These are phyloP conservation scores for Tyto alba DNA, from an alignment of 2,113 vertebrate genomes.

Conservation along the genomic window DNA sequence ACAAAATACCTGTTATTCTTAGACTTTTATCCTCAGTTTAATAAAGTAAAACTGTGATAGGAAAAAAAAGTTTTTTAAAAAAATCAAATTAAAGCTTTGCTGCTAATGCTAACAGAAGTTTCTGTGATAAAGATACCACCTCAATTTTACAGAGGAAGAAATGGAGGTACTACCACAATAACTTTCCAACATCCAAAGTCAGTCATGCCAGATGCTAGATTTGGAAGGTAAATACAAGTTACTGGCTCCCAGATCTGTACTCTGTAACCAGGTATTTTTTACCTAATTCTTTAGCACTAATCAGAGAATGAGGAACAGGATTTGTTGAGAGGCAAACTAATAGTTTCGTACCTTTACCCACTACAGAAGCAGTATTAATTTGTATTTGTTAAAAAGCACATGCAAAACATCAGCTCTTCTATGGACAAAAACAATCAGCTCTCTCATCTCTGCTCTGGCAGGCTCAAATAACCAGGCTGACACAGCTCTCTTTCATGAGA, in stretches of 20 bases:
- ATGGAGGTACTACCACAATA: neutral
- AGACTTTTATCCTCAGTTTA: neutral
- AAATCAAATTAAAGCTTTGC: neutral
- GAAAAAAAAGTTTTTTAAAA: neutral
- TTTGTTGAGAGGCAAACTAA: neutral
- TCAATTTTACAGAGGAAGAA: neutral
- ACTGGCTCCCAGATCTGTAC: neutral
- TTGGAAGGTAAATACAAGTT: neutral
- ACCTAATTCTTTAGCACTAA: neutral
- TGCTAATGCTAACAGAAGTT: neutral
- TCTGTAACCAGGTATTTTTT: neutral
- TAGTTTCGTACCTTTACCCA: neutral
- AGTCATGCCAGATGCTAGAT: neutral
- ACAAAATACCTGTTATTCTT: neutral
- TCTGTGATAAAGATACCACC: neutral
- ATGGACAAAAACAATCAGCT: neutral
- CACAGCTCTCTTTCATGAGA: constrained; percentile 19
- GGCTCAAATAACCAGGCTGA: constrained; percentile 17
- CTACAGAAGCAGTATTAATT: neutral
- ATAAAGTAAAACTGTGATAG: neutral
- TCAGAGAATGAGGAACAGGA: neutral
- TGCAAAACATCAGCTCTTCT: neutral
- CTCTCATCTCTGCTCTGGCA: neutral
- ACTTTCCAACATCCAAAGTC: neutral
- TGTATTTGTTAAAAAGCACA: neutral